Evolutionary conservation across 2,113 vertebrate genomes (phyloP).

Genomic region (Uropsilus gracilis): DNA sequence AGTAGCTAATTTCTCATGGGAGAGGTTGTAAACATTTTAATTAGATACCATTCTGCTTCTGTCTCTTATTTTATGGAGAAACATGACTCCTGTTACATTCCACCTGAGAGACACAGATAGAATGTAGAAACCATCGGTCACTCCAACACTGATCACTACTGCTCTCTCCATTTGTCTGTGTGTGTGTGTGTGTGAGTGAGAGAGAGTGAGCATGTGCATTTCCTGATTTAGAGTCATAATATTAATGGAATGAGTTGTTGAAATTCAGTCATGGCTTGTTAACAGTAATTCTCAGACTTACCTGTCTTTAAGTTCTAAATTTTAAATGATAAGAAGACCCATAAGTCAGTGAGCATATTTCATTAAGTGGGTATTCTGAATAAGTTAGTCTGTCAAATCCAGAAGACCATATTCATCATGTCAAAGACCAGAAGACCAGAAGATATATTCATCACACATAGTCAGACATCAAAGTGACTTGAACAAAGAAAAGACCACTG

Average conservation of each 20-base stretch:
- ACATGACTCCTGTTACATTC: neutral
- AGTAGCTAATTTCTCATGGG: conserved; percentile 73
- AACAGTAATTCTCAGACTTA: neutral
- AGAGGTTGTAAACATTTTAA: conserved; percentile 74
- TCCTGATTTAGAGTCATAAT: neutral
- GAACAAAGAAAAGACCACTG: neutral
- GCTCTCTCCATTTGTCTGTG: neutral
- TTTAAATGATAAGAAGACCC: neutral
- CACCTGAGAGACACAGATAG: conserved; percentile 11
- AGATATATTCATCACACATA: neutral
- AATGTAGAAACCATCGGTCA: neutral
- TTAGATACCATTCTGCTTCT: conserved; percentile 68
- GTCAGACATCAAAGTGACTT: neutral
- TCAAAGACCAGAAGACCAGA: neutral
- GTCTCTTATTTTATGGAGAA: conserved; percentile 56
- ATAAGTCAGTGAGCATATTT: neutral
- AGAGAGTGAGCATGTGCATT: neutral
- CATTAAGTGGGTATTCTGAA: neutral
- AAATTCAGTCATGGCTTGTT: neutral
- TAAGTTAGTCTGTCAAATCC: neutral
- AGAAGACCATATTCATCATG: neutral
- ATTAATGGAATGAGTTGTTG: neutral
- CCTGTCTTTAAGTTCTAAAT: neutral
- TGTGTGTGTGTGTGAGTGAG: neutral
- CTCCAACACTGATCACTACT: neutral